A percentile compares a stretch with the other conserved stretches of the same genome.
Conservation (phyloP, 2,797 vertebrate genomes). For the Cuniculus paca region DNA sequence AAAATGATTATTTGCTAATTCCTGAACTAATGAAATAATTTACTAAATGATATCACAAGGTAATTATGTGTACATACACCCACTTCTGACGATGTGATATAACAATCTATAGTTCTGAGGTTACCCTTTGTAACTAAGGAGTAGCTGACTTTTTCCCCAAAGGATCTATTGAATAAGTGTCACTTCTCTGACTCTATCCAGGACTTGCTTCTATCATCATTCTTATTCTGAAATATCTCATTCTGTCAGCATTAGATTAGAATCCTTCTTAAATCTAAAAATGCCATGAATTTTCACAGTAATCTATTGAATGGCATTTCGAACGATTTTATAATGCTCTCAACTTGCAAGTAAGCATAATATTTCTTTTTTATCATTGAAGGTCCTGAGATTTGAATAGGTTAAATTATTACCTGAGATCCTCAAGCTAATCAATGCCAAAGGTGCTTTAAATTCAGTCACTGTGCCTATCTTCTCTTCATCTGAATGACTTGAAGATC, state of each 20-base stretch:
- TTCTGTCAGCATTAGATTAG: not conserved
- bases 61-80: not conserved
- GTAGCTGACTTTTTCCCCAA: not conserved
- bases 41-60: not conserved
- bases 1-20: not conserved
- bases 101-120: not conserved
- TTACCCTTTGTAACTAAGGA: not conserved
- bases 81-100: not conserved
- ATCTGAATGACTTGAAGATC: not conserved
- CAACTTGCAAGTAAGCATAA: not conserved
- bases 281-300: not conserved
- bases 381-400: not conserved
- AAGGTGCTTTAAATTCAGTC: not conserved
- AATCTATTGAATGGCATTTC: not conserved
- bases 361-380: not conserved
- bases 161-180: not conserved
- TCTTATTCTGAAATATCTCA: not conserved
- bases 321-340: not conserved
- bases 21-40: not conserved
- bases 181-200: not conserved
- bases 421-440: not conserved
- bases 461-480: not conserved
- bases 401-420: not conserved
- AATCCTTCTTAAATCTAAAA: no score
- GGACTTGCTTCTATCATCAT: not conserved